Evolutionary conservation across 2,888 invertebrate species (phyloP).

Genomic region (Chrysolina oricalcia): DNA sequence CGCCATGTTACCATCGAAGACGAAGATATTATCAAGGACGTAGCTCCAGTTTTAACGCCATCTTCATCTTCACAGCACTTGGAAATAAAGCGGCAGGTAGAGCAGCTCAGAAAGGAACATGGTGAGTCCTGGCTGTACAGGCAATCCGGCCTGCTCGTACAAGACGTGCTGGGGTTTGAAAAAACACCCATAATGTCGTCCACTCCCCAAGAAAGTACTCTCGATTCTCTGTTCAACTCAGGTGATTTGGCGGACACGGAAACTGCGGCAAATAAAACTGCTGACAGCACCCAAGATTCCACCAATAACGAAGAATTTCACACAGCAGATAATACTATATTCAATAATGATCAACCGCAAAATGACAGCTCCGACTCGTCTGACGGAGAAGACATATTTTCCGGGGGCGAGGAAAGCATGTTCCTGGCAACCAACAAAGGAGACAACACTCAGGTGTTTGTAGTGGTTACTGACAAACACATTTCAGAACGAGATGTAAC

Average conservation of each 20-base stretch:
- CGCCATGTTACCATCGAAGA: slow-evolving; percentile 71
- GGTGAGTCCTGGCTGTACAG: slow-evolving; percentile 77
- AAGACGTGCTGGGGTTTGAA: slow-evolving; percentile 75
- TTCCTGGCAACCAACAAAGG: slow-evolving; percentile 66
- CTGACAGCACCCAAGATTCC: slow-evolving; percentile 30
- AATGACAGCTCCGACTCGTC: slow-evolving; percentile 51
- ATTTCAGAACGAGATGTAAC: slow-evolving; percentile 67
- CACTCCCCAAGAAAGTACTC: slow-evolving; percentile 47
- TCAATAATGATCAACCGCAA: slow-evolving; percentile 21
- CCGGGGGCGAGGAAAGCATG: slow-evolving; percentile 67
- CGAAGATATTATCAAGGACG: slow-evolving; percentile 66
- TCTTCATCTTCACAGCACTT: slow-evolving; percentile 57
- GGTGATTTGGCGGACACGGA: slow-evolving; percentile 18
- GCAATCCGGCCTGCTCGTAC: slow-evolving; percentile 69
- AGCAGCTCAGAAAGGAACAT: slow-evolving; percentile 74
- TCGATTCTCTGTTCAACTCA: slow-evolving; percentile 37
- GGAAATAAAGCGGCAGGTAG: slow-evolving; percentile 67
- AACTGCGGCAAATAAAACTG: slow-evolving; percentile 39
- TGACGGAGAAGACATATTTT: slow-evolving; percentile 63
- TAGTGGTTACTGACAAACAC: slow-evolving; percentile 67
- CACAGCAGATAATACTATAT: slow-evolving; percentile 24
- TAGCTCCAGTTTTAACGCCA: slow-evolving; percentile 56
- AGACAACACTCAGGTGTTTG: slow-evolving; percentile 66
- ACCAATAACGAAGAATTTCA: slow-evolving; percentile 25
- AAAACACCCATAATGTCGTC: slow-evolving; percentile 58